Base-by-base conservation (phyloP, 2,797 vertebrate genomes). In the Gallinago nigripennis region DNA sequence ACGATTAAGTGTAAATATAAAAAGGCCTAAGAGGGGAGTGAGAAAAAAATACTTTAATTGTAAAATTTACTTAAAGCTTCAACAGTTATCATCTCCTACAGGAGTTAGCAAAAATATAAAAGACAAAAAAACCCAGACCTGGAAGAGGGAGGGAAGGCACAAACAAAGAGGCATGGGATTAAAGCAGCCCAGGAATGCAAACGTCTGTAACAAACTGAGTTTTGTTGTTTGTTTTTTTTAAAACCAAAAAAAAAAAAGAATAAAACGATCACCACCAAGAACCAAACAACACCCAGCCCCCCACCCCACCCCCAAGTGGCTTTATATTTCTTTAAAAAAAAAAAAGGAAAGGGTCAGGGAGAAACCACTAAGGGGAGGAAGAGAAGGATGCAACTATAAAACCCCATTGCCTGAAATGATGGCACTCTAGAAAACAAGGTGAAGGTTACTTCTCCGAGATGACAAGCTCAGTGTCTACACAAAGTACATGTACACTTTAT, bases 11-110 rank as follows among this genome's bases (percentile, higher is more conserved):
- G 95, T 95, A 95, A 92, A 96, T 97, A 98, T 93, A 90, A 96
- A 98, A 97, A 97, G 94, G 85, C 79, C 92, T 96, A 93, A 95
- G 96, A 95, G 94, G 96, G 97, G 92, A 95, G 95, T 97, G 97
- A 98, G 97, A 97, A 98, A 97, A 95, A 94, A 97, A 97, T 96
- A 97, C 83, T 96, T 96, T 88, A 97, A 76, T 97, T 85, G 95
- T 96, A 94, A 97, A 97, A 97, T 96, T 97, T 97, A 96, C 95
- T 97, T 97, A 97, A 97, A 97, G 97, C 96, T 97, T 97, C 91
- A 96, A 97, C 94, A 96, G 95, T 97, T 96, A 93, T 69, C 71
- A 85, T 79, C 96, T 97, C 96, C 97, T 95, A 94, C 87, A 94
- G 96, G 73, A 96, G 92, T 92, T 91, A 95, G 95, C 96, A 95